phyloP scores from a whole-genome alignment of 2,888 invertebrate genomes.

The Drosophila yooni region DNA sequence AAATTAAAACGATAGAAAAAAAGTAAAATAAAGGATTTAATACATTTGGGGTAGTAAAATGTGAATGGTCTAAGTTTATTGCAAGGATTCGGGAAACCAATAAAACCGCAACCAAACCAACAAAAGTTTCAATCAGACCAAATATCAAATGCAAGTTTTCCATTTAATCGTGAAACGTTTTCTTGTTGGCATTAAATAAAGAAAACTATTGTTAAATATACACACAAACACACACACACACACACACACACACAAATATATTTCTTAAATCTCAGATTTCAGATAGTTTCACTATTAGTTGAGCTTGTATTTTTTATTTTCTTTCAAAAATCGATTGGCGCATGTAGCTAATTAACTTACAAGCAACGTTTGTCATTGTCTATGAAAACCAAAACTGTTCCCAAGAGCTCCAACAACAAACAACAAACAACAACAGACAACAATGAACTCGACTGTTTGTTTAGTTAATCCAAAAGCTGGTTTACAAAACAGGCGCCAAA shows the following conservation, averaged over 20 bases:
- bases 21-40: not conserved
- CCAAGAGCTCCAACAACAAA: constrained; percentile 34
- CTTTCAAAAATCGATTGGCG: constrained; percentile 11
- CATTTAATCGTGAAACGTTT: not conserved
- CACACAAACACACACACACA: not conserved
- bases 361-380: constrained; percentile 40
- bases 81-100: not conserved
- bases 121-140: not conserved
- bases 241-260: not conserved
- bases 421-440: constrained; percentile 21
- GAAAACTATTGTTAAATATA: not conserved
- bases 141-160: not conserved
- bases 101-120: not conserved
- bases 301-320: constrained; percentile 2
- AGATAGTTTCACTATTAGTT: constrained; percentile 31
- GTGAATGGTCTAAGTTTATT: not conserved
- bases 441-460: constrained; percentile 55
- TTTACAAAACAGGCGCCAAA: constrained; percentile 73
- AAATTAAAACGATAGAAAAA: not conserved
- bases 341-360: constrained; percentile 55
- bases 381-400: constrained; percentile 41
- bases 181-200: not conserved
- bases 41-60: not conserved
- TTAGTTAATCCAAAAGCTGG: constrained; percentile 70
- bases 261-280: not conserved